Base-by-base conservation (phyloP, 2,888 invertebrate genomes). In the Cryptocephalus primarius region DNA sequence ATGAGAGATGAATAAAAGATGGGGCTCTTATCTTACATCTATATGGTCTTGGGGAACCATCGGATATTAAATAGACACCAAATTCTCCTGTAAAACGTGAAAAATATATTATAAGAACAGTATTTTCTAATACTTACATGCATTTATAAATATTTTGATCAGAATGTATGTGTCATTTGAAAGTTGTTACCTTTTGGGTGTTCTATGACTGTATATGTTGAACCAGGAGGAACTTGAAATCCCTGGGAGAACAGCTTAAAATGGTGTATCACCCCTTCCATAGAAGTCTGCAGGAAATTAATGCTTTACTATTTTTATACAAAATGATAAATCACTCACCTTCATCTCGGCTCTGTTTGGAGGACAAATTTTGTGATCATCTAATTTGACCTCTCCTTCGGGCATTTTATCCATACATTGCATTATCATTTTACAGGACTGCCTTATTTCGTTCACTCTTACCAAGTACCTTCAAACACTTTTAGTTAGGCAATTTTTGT, bases 361-460 rank as follows among this genome's bases (percentile, higher is more conserved):
- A 4, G 88, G 79, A 10, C 73, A 68, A 33, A 90, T 71, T 71
- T 93, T 93, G 42, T 80, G 75, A 68, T 93, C 89, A 61, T 93
- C 91, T 0, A 80, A 76, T 66, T 78, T 83, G 36, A 85, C 72
- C 65, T 88, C 86, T 0, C 89, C 90, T 14, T 71, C 65, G 0
- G 92, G 92, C 81, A 93, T 90, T 56, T 84, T 75, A 65, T 91
- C 82, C 45, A 92, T 65, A 50, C 88, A 86, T 70, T 93, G 91
- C 44, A 79, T 75, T 12, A 93, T 76, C 52, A 93, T 88, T 52
- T 78, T 70, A 40, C 87, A 63, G 8, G 86, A 84, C 67, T 93
- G 83, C 9, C 92, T 76, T 79, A 89, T 77, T 67, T 87, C 86
- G 47, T 74, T 75, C 4, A 78, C 59, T 34, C 85, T 77, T 42